Evolutionary conservation across 2,888 invertebrate species (phyloP), one percentile per base, ranked within the genome.

Genomic region (Gnatocerus cornutus): DNA sequence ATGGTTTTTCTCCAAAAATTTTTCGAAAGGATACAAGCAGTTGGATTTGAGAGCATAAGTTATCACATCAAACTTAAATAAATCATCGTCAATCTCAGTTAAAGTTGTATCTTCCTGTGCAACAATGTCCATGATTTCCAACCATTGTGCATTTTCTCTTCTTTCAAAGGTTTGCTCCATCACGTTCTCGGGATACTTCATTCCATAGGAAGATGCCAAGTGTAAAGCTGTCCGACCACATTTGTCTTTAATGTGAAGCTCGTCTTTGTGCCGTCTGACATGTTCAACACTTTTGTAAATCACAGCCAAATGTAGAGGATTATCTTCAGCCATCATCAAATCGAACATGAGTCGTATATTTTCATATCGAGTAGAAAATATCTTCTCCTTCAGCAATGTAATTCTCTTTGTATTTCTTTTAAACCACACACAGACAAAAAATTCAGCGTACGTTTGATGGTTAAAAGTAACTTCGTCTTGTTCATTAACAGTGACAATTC

Each of bases 271-370:
- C 10, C 27, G 14, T 29, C 27, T n/a, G 6, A 50, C n/a, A n/a
- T 29, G 3, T 1, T 50, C 48, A 1, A 21, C 3, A 29, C 21
- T 21, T 10, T 29, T 50, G 29, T 27, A 50, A 8, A 50, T 50
- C 2, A 21, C 48, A 3, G 48, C 4, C 9, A 50, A 29, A 50
- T 27, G 48, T 6, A 50, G 27, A 4, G 48, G 48, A 10, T 10
- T 0, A 3, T 9, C 9, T 10, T 50, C 27, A 1, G 48, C 48
- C 48, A 50, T 6, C 21, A 50, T 21, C 1, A 50, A 21, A n/a
- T 50, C 29, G 10, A 50, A 50, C 4, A 50, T 29, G 8, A 50
- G 27, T 29, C 48, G 27, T 10, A 50, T 5, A 50, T 50, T 50
- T 27, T 50, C 21, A 50, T 27, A 50, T 5, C 10, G 21, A 21